phyloP scores from a whole-genome alignment of 2,113 vertebrate species.

The Microtus oregoni region DNA sequence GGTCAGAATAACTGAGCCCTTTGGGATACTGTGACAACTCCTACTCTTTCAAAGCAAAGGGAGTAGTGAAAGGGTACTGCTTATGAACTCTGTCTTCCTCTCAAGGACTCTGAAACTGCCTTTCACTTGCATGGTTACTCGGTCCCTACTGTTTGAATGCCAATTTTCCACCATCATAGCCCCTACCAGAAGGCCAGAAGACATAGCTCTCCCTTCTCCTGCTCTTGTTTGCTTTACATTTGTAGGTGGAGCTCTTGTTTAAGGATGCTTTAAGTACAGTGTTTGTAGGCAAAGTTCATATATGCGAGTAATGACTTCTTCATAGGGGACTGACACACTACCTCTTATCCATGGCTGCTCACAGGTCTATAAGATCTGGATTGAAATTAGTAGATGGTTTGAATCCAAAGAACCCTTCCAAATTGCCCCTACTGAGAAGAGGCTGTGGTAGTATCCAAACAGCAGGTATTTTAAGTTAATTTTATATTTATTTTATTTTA shows the following conservation, averaged over 20 bases:
- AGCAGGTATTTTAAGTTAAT: neutral
- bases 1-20: neutral
- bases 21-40: accelerated
- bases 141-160: neutral
- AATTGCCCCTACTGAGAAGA: neutral
- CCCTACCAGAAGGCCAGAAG: neutral
- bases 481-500: neutral
- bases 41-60: neutral
- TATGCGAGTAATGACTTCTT: neutral
- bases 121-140: neutral
- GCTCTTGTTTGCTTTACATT: neutral
- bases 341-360: no score
- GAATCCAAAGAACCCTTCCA: neutral
- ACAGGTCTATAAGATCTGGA: neutral
- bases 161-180: no score
- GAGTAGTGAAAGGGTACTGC: neutral
- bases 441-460: neutral
- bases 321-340: neutral
- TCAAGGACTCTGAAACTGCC: no score
- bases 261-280: neutral
- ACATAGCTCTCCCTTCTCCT: neutral
- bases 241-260: neutral
- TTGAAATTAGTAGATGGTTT: neutral
- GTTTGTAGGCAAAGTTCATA: neutral
- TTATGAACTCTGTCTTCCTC: neutral